Conservation (phyloP, 92 coral and sea anemone species). For the Actinostola sp. region DNA sequence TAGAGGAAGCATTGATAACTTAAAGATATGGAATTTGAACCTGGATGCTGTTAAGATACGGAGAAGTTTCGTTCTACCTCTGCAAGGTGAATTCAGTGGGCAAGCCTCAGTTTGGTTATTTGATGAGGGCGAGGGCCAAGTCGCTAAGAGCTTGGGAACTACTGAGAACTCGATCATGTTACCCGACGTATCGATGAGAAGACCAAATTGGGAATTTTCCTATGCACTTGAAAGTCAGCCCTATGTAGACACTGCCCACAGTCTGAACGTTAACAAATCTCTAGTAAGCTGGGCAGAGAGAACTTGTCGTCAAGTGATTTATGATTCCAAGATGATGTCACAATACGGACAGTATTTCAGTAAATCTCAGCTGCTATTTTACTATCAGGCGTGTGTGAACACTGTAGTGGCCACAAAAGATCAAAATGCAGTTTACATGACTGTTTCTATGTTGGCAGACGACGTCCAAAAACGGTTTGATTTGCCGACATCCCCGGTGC, state of each 20-base stretch:
- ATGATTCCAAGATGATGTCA: slow-evolving; percentile 19
- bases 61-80: slow-evolving; percentile 34
- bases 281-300: slow-evolving; percentile 19
- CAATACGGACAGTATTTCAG: slow-evolving; percentile 38
- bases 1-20: slow-evolving; percentile 57
- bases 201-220: slow-evolving; percentile 66
- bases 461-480: slow-evolving; percentile 35
- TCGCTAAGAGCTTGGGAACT: slow-evolving; percentile 34
- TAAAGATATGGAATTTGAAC: slow-evolving; percentile 51
- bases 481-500: slow-evolving; percentile 47
- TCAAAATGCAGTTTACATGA: slow-evolving; percentile 19
- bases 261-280: slow-evolving; percentile 4
- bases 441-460: slow-evolving; percentile 39
- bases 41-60: slow-evolving; percentile 45
- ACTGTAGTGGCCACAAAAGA: slow-evolving; percentile 47
- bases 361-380: slow-evolving; percentile 43
- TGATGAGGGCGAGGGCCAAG: slow-evolving; percentile 66
- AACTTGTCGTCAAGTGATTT: slow-evolving; percentile 41
- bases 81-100: slow-evolving; percentile 16
- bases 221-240: slow-evolving; percentile 50
- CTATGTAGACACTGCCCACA: neutral
- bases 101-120: slow-evolving; percentile 58
- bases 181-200: slow-evolving; percentile 38
- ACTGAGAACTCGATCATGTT: slow-evolving; percentile 32
- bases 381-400: slow-evolving; percentile 54